Evolutionary conservation across 2,797 vertebrate species (phyloP), one percentile per base, ranked within the genome.

Genomic region (Catamblyrhynchus diadema): DNA sequence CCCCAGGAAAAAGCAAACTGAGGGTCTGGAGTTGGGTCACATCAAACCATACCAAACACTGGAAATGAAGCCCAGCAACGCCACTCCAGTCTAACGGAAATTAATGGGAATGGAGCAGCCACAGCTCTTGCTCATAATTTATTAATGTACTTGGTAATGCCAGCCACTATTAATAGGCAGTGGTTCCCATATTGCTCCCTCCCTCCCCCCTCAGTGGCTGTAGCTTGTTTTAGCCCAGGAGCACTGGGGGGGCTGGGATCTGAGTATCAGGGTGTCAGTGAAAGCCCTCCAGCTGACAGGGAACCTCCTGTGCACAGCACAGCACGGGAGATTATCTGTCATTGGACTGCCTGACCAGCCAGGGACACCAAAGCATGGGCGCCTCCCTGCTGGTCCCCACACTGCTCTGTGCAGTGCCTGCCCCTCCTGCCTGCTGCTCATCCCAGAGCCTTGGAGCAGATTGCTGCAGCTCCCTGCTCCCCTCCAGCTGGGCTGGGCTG

Each of bases 131-230:
- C 70, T 93, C 60, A 79, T 96, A 32, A 90, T 91, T 94, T 95
- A 94, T 96, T 95, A 75, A 94, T 95, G 28, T 62, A 15, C 85
- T 78, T 88, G 59, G 53, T 86, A 93, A 83, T 42, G 37, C 73
- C 86, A 67, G 30, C 86, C 86, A 44, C 78, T 94, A 87, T 91
- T 94, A 92, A 94, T 92, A 94, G 71, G n/a, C 35, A 66, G 47
- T 72, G 35, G 77, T 88, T 94, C 84, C 59, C 70, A 48, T 65
- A 91, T 54, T 81, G 41, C 66, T 69, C 10, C 20, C 14, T 86
- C 19, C 18, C 32, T 15, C 6, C 4, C 19, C 50, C 22, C 5
- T 60, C 59, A 2, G 7, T 65, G 65, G 45, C 22, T 50, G 65
- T 32, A 44, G 42, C 54, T 89, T 78, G 27, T 79, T 93, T 79